phyloP scores from a whole-genome alignment of 2,113 vertebrate species.

The Ctenodactylus gundi region DNA sequence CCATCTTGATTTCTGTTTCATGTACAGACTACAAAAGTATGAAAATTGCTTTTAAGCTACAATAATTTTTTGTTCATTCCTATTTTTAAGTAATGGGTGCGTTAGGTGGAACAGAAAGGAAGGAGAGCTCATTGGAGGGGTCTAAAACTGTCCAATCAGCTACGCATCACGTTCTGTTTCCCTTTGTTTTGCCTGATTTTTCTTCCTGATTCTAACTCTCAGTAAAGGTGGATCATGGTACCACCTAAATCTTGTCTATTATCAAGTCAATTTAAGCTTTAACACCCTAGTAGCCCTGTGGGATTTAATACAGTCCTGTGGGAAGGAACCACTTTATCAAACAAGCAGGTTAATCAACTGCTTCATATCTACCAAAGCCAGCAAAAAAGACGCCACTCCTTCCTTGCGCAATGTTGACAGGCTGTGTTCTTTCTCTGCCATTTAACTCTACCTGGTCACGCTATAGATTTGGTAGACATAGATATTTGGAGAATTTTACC shows the following conservation, averaged over 20 bases:
- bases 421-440: neutral
- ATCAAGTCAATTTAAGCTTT: neutral
- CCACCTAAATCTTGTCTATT: neutral
- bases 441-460: neutral
- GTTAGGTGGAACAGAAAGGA: neutral
- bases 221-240: neutral
- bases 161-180: neutral
- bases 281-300: neutral
- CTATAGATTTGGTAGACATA: neutral
- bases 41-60: neutral
- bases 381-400: neutral
- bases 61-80: neutral
- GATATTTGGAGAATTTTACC: neutral
- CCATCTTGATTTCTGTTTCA: neutral
- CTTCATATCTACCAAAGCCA: neutral
- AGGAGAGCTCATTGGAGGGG: neutral
- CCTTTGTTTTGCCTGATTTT: neutral
- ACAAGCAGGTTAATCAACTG: neutral
- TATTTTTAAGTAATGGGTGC: neutral
- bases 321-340: neutral
- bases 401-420: neutral
- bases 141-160: neutral
- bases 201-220: neutral
- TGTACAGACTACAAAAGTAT: neutral
- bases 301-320: neutral